Base-by-base conservation (phyloP, 2,797 vertebrate genomes). In the Chloroceryle amazona region DNA sequence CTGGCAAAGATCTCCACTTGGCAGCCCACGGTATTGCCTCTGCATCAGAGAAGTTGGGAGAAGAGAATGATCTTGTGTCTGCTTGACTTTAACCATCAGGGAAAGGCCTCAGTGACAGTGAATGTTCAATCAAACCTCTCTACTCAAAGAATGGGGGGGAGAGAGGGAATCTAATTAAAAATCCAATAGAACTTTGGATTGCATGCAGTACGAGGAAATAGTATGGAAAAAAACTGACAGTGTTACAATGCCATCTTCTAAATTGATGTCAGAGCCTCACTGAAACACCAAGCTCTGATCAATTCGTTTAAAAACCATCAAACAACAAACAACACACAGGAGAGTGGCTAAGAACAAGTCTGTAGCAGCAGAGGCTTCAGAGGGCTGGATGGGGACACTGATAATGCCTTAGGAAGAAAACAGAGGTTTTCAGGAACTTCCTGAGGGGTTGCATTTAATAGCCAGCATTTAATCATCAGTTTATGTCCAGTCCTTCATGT, bases 361-460 rank as follows among this genome's bases (percentile, higher is more conserved):
- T 35, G 42, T 16, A 42, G 29, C 39, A 73, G 52, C 20, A 67
- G 57, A 55, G 28, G 54, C 25, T 86, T 62, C 58, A 55, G 49
- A 31, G 41, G 16, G 31, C 31, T 65, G 44, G 29, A 18, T 57
- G 42, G 46, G n/a, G 20, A 49, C 39, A 35, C 0, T 0, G 1
- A n/a, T 3, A 3, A 17, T 33, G 20, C n/a, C 35, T 76, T 18
- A 33, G 51, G 42, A 73, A 54, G 39, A 57, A 80, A 65, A 26
- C 2, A 37, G 52, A n/a, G 37, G 8, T 62, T 80, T 80, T 80
- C 67, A 58, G 63, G 42, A 47, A 18, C n/a, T n/a, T 51, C 25
- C 67, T 46, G 11, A 80, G 54, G 19, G 21, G 33, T 7, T 90
- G 63, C 35, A 28, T 75, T 88, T 63, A 57, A 39, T 35, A 79